Evolutionary conservation across 2,113 vertebrate genomes (phyloP).

Genomic region (Laticauda laticaudata): DNA sequence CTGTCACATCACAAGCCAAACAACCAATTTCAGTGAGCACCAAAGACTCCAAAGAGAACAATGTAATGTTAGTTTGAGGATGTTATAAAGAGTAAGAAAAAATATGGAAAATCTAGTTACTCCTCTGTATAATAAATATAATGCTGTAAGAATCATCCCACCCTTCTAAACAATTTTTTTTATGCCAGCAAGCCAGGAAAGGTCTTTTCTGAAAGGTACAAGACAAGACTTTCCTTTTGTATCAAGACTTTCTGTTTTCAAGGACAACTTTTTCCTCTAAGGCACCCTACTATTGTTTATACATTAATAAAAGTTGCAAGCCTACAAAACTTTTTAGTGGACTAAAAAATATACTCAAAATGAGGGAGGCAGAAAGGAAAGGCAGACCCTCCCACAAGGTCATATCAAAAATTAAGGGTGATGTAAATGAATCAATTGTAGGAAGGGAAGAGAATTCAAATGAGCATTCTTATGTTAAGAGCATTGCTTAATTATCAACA

Average conservation of each 20-base stretch:
- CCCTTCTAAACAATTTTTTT: background rate
- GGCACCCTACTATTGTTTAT: background rate
- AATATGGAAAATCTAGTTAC: too few species aligned
- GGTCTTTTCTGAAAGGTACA: too few species aligned
- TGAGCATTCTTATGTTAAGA: constrained; percentile 6
- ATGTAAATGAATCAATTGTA: constrained; percentile 3
- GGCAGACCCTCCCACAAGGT: background rate
- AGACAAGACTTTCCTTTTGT: background rate
- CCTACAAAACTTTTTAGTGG: background rate
- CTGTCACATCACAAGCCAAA: background rate
- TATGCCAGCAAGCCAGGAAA: background rate
- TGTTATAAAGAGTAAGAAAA: background rate
- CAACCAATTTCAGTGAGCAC: background rate
- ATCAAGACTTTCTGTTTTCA: background rate
- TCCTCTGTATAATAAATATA: background rate
- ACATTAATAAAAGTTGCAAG: constrained; percentile 2
- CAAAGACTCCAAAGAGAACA: background rate
- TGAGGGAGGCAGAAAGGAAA: background rate
- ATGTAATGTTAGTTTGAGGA: background rate
- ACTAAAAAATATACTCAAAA: background rate
- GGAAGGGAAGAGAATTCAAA: constrained; percentile 22
- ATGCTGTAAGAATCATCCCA: background rate
- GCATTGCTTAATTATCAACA: constrained; percentile 29
- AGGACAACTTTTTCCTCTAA: background rate
- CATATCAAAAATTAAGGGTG: background rate